phyloP scores from a whole-genome alignment of 2,888 invertebrate species.

The Lucinisca nassula region DNA sequence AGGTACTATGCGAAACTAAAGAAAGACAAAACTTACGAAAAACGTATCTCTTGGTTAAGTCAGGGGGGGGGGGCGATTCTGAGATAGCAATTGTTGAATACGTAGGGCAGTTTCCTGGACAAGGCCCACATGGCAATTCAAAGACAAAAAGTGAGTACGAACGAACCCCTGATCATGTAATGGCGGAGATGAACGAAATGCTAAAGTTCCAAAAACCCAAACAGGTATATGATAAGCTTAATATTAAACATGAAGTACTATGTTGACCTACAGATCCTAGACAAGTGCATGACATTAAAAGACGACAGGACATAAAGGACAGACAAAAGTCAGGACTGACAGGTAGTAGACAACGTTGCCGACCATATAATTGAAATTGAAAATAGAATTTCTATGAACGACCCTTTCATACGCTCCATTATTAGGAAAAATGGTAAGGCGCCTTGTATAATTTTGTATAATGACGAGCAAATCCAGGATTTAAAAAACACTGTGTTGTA shows the following conservation, averaged over 20 bases:
- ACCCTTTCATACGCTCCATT: not conserved
- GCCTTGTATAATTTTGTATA: not conserved
- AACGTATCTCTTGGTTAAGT: not conserved
- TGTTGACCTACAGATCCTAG: not conserved
- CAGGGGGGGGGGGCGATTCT: not conserved
- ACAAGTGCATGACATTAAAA: constrained; percentile 20
- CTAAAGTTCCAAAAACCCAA: constrained; percentile 10
- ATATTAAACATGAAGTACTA: constrained; percentile 9
- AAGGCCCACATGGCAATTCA: constrained; percentile 22
- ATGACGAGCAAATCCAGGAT: constrained; percentile 4
- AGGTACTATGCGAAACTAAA: constrained; percentile 36
- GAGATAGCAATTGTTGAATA: constrained; percentile 17
- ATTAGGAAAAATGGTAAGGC: not conserved
- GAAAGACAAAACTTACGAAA: constrained; percentile 5
- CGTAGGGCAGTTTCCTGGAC: constrained; percentile 27
- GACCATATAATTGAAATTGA: not conserved
- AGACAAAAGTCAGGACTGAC: not conserved
- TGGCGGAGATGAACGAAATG: constrained; percentile 5
- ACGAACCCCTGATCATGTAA: constrained; percentile 26
- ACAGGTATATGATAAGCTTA: constrained; percentile 22
- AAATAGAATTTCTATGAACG: not conserved
- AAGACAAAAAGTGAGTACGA: constrained; percentile 4
- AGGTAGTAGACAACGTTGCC: not conserved
- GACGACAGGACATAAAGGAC: not conserved
- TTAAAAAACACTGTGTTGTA: constrained; percentile 41